Evolutionary conservation across 2,113 vertebrate species (phyloP).

Genomic region (Abramis brama): DNA sequence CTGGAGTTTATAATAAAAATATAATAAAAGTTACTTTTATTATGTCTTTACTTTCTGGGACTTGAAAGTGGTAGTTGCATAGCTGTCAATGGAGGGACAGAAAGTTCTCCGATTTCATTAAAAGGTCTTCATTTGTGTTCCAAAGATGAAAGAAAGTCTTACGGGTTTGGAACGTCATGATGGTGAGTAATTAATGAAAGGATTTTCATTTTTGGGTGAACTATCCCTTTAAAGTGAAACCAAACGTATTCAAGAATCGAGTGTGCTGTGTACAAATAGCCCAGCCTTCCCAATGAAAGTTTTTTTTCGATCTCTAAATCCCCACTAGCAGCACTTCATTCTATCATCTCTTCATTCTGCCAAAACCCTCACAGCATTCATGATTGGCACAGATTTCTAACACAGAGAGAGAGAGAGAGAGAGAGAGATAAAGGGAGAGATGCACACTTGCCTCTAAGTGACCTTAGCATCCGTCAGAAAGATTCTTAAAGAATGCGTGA

Average conservation of each 20-base stretch:
- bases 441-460: constrained; percentile 50
- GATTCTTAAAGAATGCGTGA: constrained; percentile 70
- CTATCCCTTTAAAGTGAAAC: background rate
- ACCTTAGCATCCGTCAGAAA: constrained; percentile 68
- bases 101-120: too few relatives aligned
- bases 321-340: background rate
- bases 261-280: background rate
- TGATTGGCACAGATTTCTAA: constrained; percentile 19
- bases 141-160: too few relatives aligned
- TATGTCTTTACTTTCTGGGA: too few relatives aligned
- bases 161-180: too few relatives aligned
- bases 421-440: constrained; percentile 39
- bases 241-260: background rate
- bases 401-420: background rate
- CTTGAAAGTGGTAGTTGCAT: too few relatives aligned
- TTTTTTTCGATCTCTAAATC: background rate
- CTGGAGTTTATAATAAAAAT: too few relatives aligned
- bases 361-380: constrained; percentile 13
- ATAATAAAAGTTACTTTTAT: too few relatives aligned
- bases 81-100: too few relatives aligned
- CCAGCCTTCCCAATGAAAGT: background rate
- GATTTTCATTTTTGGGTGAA: too few relatives aligned
- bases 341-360: constrained; percentile 5
- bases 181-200: too few relatives aligned
- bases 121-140: too few relatives aligned